A percentile compares a stretch with the other conserved stretches of the same genome.
These are phyloP conservation scores for Sialia sialis DNA, from an alignment of 2,113 vertebrate species.

Conservation along the genomic window DNA sequence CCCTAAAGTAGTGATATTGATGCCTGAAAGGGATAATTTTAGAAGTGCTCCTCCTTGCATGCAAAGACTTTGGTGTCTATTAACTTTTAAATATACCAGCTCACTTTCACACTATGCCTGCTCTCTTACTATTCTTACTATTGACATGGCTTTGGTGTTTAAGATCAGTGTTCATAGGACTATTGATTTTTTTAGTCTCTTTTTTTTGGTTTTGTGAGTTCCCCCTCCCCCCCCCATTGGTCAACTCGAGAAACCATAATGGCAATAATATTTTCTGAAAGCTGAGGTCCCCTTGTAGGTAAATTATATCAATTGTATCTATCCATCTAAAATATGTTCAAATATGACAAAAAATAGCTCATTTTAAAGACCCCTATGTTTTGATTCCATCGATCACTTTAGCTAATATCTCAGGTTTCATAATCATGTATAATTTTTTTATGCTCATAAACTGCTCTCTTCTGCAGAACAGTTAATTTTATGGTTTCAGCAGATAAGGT, in stretches of 20 bases:
- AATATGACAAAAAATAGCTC: background rate
- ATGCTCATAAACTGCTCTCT: background rate
- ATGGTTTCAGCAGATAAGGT: background rate
- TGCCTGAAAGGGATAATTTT: slow-evolving; percentile 47
- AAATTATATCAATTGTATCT: background rate
- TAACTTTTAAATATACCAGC: slow-evolving; percentile 7
- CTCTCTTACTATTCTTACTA: background rate
- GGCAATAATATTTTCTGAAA: background rate
- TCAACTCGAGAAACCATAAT: background rate
- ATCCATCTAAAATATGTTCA: background rate
- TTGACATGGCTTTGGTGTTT: background rate
- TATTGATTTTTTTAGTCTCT: background rate
- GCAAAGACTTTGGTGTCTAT: background rate
- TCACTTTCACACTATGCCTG: background rate
- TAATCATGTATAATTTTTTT: background rate
- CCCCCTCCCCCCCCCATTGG: background rate
- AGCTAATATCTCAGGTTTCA: background rate
- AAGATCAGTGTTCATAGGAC: background rate
- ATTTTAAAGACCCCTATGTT: background rate
- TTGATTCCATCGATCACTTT: background rate
- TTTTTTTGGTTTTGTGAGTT: background rate
- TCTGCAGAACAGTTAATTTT: background rate
- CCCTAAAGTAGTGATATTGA: background rate
- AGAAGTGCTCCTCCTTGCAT: background rate
- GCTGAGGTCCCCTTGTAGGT: background rate